Evolutionary conservation across 2,888 invertebrate genomes (phyloP).

Genomic region (Callosobruchus maculatus): DNA sequence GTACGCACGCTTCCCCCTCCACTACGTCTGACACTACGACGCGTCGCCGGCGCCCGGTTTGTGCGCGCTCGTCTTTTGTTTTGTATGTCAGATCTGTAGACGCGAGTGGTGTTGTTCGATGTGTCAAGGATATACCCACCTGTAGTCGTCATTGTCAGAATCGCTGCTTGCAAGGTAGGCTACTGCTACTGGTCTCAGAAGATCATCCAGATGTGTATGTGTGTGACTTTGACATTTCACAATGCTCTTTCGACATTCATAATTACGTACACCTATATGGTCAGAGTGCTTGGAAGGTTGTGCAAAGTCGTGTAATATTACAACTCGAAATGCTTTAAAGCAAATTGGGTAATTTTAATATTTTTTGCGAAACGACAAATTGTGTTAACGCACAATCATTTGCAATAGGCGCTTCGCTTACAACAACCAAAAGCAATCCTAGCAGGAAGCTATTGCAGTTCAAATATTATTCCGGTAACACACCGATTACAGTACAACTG

Average conservation of each 20-base stretch:
- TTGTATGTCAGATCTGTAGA: background rate
- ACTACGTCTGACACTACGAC: background rate
- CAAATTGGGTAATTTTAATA: background rate
- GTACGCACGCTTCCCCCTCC: background rate
- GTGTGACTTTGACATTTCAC: background rate
- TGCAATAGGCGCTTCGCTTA: background rate
- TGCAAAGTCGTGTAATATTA: background rate
- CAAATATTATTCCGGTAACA: background rate
- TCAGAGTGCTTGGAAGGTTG: background rate
- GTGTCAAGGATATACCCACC: background rate
- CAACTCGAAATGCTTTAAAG: background rate
- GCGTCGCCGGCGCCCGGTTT: background rate
- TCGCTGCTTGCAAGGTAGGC: background rate
- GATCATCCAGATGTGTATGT: background rate
- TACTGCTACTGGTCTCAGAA: background rate
- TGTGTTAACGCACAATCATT: background rate
- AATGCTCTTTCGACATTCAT: background rate
- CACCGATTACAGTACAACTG: too few relatives aligned
- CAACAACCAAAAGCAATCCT: background rate
- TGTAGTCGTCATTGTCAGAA: background rate
- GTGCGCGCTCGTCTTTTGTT: background rate
- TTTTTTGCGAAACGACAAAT: background rate
- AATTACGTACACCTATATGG: background rate
- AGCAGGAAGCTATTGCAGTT: background rate
- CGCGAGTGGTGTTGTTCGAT: background rate